A percentile compares a stretch with the other conserved stretches of the same genome.
These are phyloP conservation scores for Idaea dimidiata DNA, from an alignment of 2,888 invertebrate genomes.

Conservation along the genomic window DNA sequence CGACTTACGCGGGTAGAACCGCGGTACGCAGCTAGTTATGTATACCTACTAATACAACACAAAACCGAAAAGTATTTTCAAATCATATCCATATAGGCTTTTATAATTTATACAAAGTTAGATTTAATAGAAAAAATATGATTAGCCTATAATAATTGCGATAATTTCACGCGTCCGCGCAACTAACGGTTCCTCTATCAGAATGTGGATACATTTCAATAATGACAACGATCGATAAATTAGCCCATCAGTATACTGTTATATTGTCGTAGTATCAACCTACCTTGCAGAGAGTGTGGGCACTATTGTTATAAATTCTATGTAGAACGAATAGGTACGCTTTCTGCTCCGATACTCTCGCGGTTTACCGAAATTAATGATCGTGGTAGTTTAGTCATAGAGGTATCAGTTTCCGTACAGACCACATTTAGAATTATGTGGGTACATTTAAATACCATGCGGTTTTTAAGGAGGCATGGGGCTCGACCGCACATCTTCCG, in stretches of 20 bases:
- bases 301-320: constrained; percentile 14
- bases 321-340: constrained; percentile 20
- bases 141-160: constrained; percentile 33
- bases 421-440: too few species aligned
- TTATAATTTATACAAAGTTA: neutral
- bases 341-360: constrained; percentile 27
- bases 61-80: too few species aligned
- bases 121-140: constrained; percentile 1
- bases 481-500: too few species aligned
- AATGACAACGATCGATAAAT: constrained; percentile 53
- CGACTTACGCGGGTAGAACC: too few species aligned
- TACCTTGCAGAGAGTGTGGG: constrained; percentile 9
- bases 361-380: constrained; percentile 19
- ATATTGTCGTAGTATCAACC: constrained; percentile 26
- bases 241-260: constrained; percentile 43
- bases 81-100: neutral
- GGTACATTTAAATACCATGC: too few species aligned
- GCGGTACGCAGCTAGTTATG: too few species aligned
- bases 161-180: constrained; percentile 58
- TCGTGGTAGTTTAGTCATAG: neutral
- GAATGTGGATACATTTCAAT: constrained; percentile 57
- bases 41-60: too few species aligned
- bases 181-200: constrained; percentile 61
- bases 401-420: neutral
- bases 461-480: too few species aligned